Evolutionary conservation across 2,113 vertebrate species (phyloP).

Genomic region (Rhadina sibilatrix): DNA sequence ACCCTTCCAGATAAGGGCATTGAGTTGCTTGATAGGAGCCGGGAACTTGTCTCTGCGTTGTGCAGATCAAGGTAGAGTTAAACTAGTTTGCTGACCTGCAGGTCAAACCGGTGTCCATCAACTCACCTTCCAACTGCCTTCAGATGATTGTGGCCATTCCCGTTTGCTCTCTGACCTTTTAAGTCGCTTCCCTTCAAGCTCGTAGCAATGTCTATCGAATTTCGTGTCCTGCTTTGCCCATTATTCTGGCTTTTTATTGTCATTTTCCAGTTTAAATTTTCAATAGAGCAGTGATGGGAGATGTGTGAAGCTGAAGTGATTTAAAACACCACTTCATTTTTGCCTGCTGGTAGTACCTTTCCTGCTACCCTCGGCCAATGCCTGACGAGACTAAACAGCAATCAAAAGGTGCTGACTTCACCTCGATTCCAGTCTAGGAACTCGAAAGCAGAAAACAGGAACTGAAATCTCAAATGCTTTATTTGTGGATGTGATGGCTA

Average conservation of each 20-base stretch:
- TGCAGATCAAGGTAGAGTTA: slow-evolving; percentile 73
- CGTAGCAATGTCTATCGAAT: slow-evolving; percentile 26
- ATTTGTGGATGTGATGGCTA: background rate
- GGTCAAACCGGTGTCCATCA: slow-evolving; percentile 73
- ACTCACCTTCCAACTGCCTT: slow-evolving; percentile 38
- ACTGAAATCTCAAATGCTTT: background rate
- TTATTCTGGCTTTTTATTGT: slow-evolving; percentile 12
- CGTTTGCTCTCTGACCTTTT: slow-evolving; percentile 62
- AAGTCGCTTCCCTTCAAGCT: slow-evolving; percentile 28
- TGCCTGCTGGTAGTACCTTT: background rate
- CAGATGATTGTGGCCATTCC: slow-evolving; percentile 29
- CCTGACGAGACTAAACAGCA: background rate
- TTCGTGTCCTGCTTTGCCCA: background rate
- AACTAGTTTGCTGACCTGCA: slow-evolving; percentile 71
- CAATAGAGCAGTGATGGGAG: background rate
- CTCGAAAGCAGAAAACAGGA: background rate
- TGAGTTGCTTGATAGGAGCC: slow-evolving; percentile 57
- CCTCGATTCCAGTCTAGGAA: background rate
- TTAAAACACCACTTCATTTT: background rate
- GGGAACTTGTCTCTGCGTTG: slow-evolving; percentile 41
- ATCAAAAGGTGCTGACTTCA: background rate
- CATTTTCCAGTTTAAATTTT: slow-evolving; percentile 42
- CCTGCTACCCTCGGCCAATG: background rate
- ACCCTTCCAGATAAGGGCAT: slow-evolving; percentile 43
- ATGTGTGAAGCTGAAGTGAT: background rate